These are phyloP conservation scores for Drosophila jambulina DNA, from an alignment of 1,140 invertebrate genomes.

Conservation along the genomic window DNA sequence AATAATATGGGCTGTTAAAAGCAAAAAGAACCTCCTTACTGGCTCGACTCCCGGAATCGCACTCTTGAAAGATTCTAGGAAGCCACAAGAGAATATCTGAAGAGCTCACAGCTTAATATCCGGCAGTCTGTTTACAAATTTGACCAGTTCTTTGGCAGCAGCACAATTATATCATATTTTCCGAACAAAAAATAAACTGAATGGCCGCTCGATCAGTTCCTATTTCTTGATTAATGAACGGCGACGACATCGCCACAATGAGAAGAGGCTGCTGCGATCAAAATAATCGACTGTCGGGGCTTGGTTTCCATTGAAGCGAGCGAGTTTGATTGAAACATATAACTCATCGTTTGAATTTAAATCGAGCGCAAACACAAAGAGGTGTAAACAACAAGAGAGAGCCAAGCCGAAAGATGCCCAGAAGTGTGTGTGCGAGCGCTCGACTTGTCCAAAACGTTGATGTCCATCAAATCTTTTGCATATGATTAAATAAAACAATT, in stretches of 20 bases:
- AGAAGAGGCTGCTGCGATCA: slow-evolving; percentile 39
- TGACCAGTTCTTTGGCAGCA: slow-evolving; percentile 50
- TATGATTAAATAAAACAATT: slow-evolving; percentile 82
- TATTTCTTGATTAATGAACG: slow-evolving; percentile 74
- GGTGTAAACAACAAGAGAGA: slow-evolving; percentile 55
- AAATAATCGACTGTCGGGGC: slow-evolving; percentile 31
- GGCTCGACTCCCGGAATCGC: background rate
- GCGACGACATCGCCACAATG: slow-evolving; percentile 47
- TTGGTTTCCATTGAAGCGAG: slow-evolving; percentile 40
- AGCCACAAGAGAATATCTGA: slow-evolving; percentile 7
- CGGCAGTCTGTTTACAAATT: slow-evolving; percentile 73
- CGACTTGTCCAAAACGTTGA: slow-evolving; percentile 62
- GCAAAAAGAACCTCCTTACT: background rate
- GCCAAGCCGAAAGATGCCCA: slow-evolving; percentile 6
- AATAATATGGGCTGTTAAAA: too few species aligned
- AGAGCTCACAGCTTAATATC: slow-evolving; percentile 49
- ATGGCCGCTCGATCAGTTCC: slow-evolving; percentile 63
- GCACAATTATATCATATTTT: slow-evolving; percentile 69
- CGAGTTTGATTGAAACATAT: slow-evolving; percentile 62
- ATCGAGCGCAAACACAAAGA: slow-evolving; percentile 48
- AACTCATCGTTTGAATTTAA: slow-evolving; percentile 59
- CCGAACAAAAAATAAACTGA: slow-evolving; percentile 28
- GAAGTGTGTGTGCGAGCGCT: slow-evolving; percentile 40
- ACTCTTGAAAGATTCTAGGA: slow-evolving; percentile 17
- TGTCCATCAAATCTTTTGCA: slow-evolving; percentile 83